Base-by-base conservation (phyloP, 2,888 invertebrate genomes). In the Drosophila nr. perissopoda region DNA sequence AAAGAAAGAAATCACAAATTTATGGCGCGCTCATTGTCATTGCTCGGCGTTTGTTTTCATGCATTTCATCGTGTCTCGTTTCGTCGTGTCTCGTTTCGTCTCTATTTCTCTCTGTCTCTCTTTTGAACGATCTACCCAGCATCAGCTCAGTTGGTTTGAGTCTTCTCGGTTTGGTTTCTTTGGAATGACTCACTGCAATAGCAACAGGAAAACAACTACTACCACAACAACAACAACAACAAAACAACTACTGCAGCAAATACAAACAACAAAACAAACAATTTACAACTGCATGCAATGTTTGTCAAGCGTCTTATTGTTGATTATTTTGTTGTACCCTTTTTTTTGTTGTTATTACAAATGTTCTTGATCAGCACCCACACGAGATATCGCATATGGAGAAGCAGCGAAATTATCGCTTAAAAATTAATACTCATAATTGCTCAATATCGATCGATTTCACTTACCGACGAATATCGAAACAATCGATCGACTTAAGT, bases 1-100 rank as follows among this genome's bases (percentile, higher is more conserved):
- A 79, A 81, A 82, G 80, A 81, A 81, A 82, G 76, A 81, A 82
- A 81, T 79, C 79, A 83, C 73, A 79, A 82, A 81, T 83, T 82
- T 81, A 80, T 82, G 73, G 69, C 73, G 69, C 80, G 71, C 67
- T 76, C 76, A 82, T 82, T 81, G 83, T 76, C 83, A 73, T 76
- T 80, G 66, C 73, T 66, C 67, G 62, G 16, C 45, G 45, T 45
- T 16, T 45, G 45, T 45, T 45, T 45, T 25, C 45, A 45, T 45
- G 25, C 25, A 45, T 45, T 45, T 45, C 45, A 45, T 16, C 16
- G 6, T 36, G 16, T 42, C 42, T 21, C 21, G 21, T 21, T 42
- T 29, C 52, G 65, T 65, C 54, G 48, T 25, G 5, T 38, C 38
- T 38, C 38, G 38, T 40, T n/a, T 21, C 42, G 64, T 40, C 25